Conservation (phyloP, 1,140 invertebrate species). For the Euwallacea fornicatus region DNA sequence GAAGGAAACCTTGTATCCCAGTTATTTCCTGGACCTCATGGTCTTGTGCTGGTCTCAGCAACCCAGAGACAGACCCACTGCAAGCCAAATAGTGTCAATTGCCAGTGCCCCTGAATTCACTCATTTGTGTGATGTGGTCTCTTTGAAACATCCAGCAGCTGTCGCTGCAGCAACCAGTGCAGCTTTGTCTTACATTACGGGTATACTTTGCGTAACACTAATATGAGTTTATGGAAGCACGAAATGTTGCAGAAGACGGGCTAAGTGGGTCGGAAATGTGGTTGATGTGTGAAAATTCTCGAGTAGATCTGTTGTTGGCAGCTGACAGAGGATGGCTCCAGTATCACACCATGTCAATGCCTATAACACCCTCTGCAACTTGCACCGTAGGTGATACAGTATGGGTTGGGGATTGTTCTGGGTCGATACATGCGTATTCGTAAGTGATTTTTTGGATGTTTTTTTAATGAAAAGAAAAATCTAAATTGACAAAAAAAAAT, state of each 20-base stretch:
- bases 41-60: constrained; percentile 92
- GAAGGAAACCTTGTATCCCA: constrained; percentile 78
- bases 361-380: constrained; percentile 64
- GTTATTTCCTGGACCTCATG: constrained; percentile 93
- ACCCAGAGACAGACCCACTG: constrained; percentile 83
- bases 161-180: constrained; percentile 59
- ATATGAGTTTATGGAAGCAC: neutral
- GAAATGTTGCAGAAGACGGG: constrained; percentile 48
- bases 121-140: constrained; percentile 80
- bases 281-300: constrained; percentile 71
- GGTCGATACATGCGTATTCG: constrained; percentile 78
- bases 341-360: constrained; percentile 58
- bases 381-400: constrained; percentile 71
- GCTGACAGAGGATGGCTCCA: constrained; percentile 62
- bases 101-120: constrained; percentile 91
- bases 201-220: constrained; percentile 31
- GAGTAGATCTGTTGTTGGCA: constrained; percentile 66
- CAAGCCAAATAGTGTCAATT: constrained; percentile 91
- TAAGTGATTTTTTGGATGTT: constrained; percentile 53
- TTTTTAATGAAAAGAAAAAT: too few species aligned
- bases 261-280: constrained; percentile 64
- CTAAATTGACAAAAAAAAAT: too few species aligned
- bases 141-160: constrained; percentile 62
- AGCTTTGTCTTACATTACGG: constrained; percentile 50
- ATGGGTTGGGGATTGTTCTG: constrained; percentile 85